A percentile compares a stretch with the other conserved stretches of the same genome.
Evolutionary conservation across 2,888 invertebrate species (phyloP).

Genomic region (Eilema caniola): DNA sequence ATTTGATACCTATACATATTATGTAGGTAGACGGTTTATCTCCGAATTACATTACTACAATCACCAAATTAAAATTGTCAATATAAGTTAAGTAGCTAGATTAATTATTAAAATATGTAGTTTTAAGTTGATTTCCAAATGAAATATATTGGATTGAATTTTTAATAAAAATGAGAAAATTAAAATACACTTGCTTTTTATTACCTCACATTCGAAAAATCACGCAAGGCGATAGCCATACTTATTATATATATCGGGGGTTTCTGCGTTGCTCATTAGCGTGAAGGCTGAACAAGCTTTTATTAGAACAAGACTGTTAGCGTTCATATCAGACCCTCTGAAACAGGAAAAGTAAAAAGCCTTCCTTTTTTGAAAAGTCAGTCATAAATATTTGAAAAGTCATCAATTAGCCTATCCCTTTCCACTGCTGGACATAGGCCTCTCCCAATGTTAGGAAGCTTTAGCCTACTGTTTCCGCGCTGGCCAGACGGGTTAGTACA

Average conservation of each 20-base stretch:
- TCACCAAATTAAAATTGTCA: constrained; percentile 56
- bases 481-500: too few relatives aligned
- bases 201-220: not conserved
- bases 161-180: constrained; percentile 58
- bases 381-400: too few relatives aligned
- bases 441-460: too few relatives aligned
- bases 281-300: not conserved
- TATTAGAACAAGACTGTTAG: not conserved
- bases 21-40: constrained; percentile 61
- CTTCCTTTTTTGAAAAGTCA: not conserved
- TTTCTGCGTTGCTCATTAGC: not conserved
- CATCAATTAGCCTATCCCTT: too few relatives aligned
- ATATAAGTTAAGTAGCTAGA: constrained; percentile 71
- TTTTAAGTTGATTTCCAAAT: constrained; percentile 75
- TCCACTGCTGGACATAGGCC: too few relatives aligned
- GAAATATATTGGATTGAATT: constrained; percentile 49
- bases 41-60: not conserved
- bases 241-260: too few relatives aligned
- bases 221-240: too few relatives aligned
- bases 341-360: not conserved
- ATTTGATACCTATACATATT: constrained; percentile 65
- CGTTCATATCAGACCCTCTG: too few relatives aligned
- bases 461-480: too few relatives aligned
- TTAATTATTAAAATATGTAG: constrained; percentile 73
- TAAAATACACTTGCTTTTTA: not conserved